Conservation (phyloP, 2,888 invertebrate genomes). For the Pocota personata region DNA sequence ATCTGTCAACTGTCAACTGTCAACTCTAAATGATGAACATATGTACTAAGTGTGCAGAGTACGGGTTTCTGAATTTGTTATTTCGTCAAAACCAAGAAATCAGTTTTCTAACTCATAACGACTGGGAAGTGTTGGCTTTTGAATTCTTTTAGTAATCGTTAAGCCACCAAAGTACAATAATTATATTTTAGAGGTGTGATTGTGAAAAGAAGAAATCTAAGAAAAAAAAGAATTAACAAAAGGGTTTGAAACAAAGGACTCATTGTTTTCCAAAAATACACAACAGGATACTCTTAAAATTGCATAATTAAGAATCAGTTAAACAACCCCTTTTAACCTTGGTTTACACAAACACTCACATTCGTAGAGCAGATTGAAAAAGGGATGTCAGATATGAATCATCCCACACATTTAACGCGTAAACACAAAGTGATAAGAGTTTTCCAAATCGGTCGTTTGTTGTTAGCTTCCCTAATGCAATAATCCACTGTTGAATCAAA, state of each 20-base stretch:
- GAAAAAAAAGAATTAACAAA: slow-evolving; percentile 5
- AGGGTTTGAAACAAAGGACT: slow-evolving; percentile 36
- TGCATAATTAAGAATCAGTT: slow-evolving; percentile 65
- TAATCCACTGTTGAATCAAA: slow-evolving; percentile 47
- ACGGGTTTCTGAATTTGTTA: too few relatives aligned
- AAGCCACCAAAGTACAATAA: background rate
- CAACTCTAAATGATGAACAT: too few relatives aligned
- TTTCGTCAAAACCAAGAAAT: background rate
- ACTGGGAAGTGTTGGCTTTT: background rate
- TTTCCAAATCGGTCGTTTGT: slow-evolving; percentile 59
- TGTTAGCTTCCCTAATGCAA: slow-evolving; percentile 60
- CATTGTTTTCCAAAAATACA: slow-evolving; percentile 59
- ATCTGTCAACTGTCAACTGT: too few relatives aligned
- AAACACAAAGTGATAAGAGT: slow-evolving; percentile 63
- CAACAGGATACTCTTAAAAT: slow-evolving; percentile 67
- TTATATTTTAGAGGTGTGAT: slow-evolving; percentile 35
- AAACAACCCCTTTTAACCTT: slow-evolving; percentile 50
- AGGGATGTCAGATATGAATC: slow-evolving; percentile 57
- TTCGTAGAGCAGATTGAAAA: slow-evolving; percentile 31
- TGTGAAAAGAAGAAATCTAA: slow-evolving; percentile 7
- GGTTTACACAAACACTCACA: slow-evolving; percentile 21
- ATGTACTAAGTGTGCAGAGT: too few relatives aligned
- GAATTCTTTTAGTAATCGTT: background rate
- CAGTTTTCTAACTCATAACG: too few relatives aligned
- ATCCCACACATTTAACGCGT: slow-evolving; percentile 53